Evolutionary conservation across 2,797 vertebrate genomes (phyloP), one percentile per base, ranked within the genome.

Genomic region (Clarias fuscus): DNA sequence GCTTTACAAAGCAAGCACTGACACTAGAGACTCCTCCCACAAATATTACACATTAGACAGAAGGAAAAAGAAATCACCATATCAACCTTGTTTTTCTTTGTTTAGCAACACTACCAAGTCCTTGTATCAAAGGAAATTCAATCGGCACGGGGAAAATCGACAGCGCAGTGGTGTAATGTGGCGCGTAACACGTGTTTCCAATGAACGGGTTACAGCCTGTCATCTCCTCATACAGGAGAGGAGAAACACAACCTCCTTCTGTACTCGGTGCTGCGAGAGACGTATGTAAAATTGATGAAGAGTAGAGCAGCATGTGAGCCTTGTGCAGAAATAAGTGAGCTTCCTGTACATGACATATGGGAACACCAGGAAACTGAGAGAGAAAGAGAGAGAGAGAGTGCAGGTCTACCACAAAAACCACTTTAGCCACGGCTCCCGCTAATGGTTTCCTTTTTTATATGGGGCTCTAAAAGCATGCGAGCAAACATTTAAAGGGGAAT

Each of bases 371-470:
- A 24, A 62, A 33, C 37, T 1, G 59, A 64, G 33, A 79, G 59
- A 79, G 33, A n/a, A 59, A 37, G 58, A 89, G 89, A 91, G 92
- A 92, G 68, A 92, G 93, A 91, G 90, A 88, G 89, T 89, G 91
- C 89, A 91, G 90, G 91, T 93, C 91, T 93, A 95, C 94, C 93
- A 93, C 93, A 93, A 92, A 95, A 96, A 94, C 91, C 93, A 95
- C 94, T 95, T 95, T 93, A 95, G 94, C 92, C 93, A 88, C 88
- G 86, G 90, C 90, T 92, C 92, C 73, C 88, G 88, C 93, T 95
- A 94, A 96, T 94, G 93, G 91, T 92, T 94, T 94, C 92, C 90
- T 91, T 93, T 93, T 94, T 93, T 85, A 59, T 92, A 85, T 73
- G 43, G 20, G 53, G 53, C 78, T 62, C 53, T 88, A 62, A 59